Evolutionary conservation across 2,888 invertebrate genomes (phyloP), one percentile per base, ranked within the genome.

Genomic region (Leptopterna dolabrata): DNA sequence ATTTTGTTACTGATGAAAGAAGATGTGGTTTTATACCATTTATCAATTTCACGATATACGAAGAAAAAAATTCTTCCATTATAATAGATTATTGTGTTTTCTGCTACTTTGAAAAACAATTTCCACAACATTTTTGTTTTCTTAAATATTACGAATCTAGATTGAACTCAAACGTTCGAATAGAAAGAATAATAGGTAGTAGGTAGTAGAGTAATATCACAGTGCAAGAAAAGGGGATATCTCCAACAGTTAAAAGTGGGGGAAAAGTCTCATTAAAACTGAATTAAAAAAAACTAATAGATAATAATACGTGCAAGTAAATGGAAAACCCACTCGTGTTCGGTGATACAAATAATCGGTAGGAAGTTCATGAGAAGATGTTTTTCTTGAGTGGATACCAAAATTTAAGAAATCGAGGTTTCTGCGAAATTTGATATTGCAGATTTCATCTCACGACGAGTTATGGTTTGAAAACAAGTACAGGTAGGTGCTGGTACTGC

Each of bases 171-270:
- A 63, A 27, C 2, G 24, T 24, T 63, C 3, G 24, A 24, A 27
- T 63, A 63, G 24, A 76, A 36, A 45, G 27, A 45, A 78, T 47
- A 27, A n/a, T n/a, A n/a, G n/a, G n/a, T n/a, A n/a, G n/a, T n/a
- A n/a, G n/a, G 27, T 78, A 78, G 43, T 41, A 81, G 51, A 81
- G 14, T 55, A 81, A 55, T 81, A 81, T 81, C 81, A 81, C 81
- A 81, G 81, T 81, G 81, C 81, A 81, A 81, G 81, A 81, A 81
- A 81, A 81, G 29, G 81, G 81, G 81, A 51, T 29, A 47, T 63
- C 41, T 81, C 47, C 55, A 55, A 81, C 29, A 81, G 55, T 30
- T 36, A 36, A 30, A 16, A n/a, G 81, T 55, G 30, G 55, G 78
- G 24, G 24, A 63, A 63, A 63, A 11, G 63, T 63, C 63, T 24